Base-by-base conservation (phyloP, 2,113 vertebrate species). In the Oceanodroma tethys region DNA sequence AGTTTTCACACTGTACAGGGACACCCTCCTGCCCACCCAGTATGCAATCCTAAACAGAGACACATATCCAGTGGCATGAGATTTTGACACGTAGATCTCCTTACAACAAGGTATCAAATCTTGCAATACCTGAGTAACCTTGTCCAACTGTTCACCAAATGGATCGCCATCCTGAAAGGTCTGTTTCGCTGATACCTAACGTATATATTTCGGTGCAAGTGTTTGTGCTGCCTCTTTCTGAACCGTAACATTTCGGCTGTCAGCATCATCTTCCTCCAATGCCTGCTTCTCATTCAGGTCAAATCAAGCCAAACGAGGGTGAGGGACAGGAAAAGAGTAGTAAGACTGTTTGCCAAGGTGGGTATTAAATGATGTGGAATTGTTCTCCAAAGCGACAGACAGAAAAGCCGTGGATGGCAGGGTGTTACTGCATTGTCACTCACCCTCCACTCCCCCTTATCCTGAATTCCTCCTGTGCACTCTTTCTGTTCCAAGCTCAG, bases 141-240 rank as follows among this genome's bases (percentile, higher is more conserved):
- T 25, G 16, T 22, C 29, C 34, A 42, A 50, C 50, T 34, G 20
- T 13, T 59, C 29, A 67, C 43, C 43, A 45, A 50, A 16, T 3
- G 13, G 30, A 73, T 13, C 1, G 0, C 45, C 38, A 48, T 13
- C 62, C 70, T 36, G 62, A 62, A 55, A 75, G n/a, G 62, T 42
- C 70, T 58, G 32, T n/a, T 71, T 45, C 72, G 53, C 43, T 1
- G 4, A n/a, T 34, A 47, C 15, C 45, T 10, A 82, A 63, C 1
- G 0, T 6, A 0, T 4, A 9, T 21, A 21, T 68, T 45, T 22
- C 7, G 2, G 45, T 13, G 20, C 50, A 63, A n/a, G 38, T 0
- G 3, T n/a, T 65, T 2, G 1, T 5, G 30, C 66, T 60, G 45
- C 23, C 8, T 36, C 65, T 74, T 73, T 42, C 59, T 42, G 18